These are phyloP conservation scores for Clarias pachynema DNA, from an alignment of 2,797 vertebrate genomes.

Conservation along the genomic window DNA sequence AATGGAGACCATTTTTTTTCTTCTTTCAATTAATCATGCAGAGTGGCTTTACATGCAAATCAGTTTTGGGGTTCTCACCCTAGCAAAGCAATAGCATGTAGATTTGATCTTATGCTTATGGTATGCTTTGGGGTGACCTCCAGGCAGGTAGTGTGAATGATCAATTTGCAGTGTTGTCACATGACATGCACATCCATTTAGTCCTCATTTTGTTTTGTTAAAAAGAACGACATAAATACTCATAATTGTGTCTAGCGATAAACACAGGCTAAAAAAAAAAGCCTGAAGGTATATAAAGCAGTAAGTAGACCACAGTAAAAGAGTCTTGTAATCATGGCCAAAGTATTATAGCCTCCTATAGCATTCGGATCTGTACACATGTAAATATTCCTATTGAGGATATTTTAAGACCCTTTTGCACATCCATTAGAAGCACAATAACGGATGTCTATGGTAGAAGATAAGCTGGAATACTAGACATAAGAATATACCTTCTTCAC, in stretches of 20 bases:
- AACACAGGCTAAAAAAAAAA: constrained; percentile 12
- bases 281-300: constrained; percentile 7
- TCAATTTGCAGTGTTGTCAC: constrained; percentile 76
- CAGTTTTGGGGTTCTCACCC: no score
- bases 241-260: constrained; percentile 25
- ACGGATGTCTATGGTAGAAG: not conserved
- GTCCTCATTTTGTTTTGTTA: constrained; percentile 2
- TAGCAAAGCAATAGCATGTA: no score
- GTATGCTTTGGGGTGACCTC: constrained; percentile 64
- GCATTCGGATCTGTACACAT: no score
- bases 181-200: constrained; percentile 67
- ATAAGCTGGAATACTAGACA: not conserved
- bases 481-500: no score
- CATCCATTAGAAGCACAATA: not conserved
- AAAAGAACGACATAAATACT: constrained; percentile 26
- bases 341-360: no score
- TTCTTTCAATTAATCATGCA: no score
- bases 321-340: not conserved
- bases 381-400: constrained; percentile 16
- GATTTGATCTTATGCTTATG: not conserved
- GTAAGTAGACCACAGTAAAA: not conserved
- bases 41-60: no score
- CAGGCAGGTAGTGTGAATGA: constrained; percentile 75
- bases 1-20: no score
- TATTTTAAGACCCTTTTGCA: not conserved